Evolutionary conservation across 2,888 invertebrate genomes (phyloP).

Genomic region (Phaedon cochleariae): DNA sequence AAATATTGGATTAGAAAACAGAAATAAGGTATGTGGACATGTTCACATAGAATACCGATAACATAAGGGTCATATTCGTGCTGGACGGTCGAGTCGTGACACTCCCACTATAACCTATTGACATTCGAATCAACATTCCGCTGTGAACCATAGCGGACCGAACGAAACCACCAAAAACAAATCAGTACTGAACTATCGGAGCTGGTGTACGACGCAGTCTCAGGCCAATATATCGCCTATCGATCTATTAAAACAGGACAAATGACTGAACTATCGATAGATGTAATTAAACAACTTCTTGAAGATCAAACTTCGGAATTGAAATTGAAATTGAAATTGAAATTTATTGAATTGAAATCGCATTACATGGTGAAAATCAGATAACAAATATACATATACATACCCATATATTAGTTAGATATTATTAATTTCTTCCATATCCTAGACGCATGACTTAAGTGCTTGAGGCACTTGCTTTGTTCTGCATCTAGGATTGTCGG

Average conservation of each 20-base stretch:
- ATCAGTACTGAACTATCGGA: neutral
- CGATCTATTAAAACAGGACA: neutral
- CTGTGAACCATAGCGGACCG: neutral
- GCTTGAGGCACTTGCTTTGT: too few species aligned
- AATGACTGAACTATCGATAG: neutral
- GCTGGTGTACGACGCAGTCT: neutral
- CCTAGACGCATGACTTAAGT: too few species aligned
- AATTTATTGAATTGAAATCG: too few species aligned
- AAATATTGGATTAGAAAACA: neutral
- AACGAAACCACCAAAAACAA: neutral
- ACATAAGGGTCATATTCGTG: neutral
- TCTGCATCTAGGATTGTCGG: too few species aligned
- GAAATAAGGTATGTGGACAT: neutral
- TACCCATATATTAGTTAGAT: too few species aligned
- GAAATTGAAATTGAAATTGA: too few species aligned
- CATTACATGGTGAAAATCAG: too few species aligned
- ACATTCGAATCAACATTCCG: neutral
- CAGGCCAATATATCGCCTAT: neutral
- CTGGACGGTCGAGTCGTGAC: neutral
- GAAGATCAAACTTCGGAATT: neutral
- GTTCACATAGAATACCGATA: neutral
- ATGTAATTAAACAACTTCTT: neutral
- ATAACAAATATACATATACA: too few species aligned
- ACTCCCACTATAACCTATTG: neutral
- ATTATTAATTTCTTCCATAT: too few species aligned